Base-by-base conservation (phyloP, 35 echinoderm and acorn worm genomes). In the Apostichopus parvimensis region DNA sequence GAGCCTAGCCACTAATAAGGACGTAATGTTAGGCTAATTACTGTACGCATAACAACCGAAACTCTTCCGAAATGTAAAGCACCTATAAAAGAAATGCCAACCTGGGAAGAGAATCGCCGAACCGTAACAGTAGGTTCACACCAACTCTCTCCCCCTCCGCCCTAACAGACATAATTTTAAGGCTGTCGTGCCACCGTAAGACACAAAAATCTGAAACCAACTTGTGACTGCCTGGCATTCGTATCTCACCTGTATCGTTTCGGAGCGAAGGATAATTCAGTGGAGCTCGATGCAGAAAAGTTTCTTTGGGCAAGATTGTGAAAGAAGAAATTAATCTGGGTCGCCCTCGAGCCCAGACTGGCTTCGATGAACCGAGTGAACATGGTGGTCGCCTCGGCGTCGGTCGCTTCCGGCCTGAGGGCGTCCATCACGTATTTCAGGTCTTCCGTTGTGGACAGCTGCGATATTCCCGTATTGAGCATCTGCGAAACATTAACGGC, bases 301-400 rank as follows among this genome's bases (percentile, higher is more conserved):
- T 93, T 94, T 34, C 93, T 78, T 77, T 99, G 97, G 23, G 97
- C 97, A 88, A 99, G 77, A 75, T 99, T 99, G 62, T 99, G 97
- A 61, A 99, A 92, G 94, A 99, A 99, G 93, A 99, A 99, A 90
- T 96, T 96, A 80, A 96, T 94, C 78, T 99, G 97, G 45, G 97
- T 99, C 18, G 97, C 88, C 77, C 93, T 94, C 24, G 97, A 94
- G 53, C 97, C 95, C 5, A 99, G 90, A 90, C 97, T 99, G 18
- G 93, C 97, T 82, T 99, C 97, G 53, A 99, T 99, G 57, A 96
- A 93, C 80, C 94, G 84, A 54, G 18, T 95, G 77, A 78, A 88
- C 59, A 93, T 78, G 1, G 81, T 77, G 2, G 82, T 93, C 87
- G 92, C 83, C 22, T 87, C 92, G 0, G 78, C 80, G 28, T 86